A percentile compares a stretch with the other conserved stretches of the same genome.
Evolutionary conservation across 2,113 vertebrate genomes (phyloP).

Genomic region (Solea solea): DNA sequence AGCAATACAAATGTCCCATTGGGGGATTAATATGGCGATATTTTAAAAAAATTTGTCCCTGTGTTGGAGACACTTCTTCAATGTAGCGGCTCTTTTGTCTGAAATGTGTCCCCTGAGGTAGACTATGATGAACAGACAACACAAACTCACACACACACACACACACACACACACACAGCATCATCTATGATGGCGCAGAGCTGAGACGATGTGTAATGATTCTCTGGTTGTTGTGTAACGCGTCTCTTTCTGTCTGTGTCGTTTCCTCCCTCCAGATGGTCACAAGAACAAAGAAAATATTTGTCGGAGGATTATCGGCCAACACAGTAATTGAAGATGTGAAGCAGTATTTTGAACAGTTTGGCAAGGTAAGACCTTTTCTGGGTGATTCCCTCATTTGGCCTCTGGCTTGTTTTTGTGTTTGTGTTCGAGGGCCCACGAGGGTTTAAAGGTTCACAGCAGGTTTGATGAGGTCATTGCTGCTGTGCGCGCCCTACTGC

Average conservation of each 20-base stretch:
- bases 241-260: conserved; percentile 9
- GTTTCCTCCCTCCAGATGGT: conserved; percentile 89
- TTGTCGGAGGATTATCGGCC: conserved; percentile 97
- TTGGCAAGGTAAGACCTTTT: conserved; percentile 91
- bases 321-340: conserved; percentile 99
- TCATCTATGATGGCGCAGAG: neutral
- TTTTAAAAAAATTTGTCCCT: no score
- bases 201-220: neutral
- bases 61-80: no score
- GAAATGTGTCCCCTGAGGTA: no score
- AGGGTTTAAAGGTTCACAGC: conserved; percentile 3
- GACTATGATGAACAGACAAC: no score
- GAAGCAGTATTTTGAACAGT: conserved; percentile 99
- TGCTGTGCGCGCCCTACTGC: neutral
- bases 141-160: no score
- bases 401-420: neutral
- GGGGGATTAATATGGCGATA: no score
- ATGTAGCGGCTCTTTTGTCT: no score
- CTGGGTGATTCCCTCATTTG: neutral
- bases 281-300: conserved; percentile 99
- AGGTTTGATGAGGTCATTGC: neutral
- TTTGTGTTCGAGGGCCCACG: neutral
- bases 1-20: no score
- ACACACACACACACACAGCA: neutral
- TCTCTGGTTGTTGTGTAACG: neutral